These are phyloP conservation scores for Chaenodraco wilsoni DNA, from an alignment of 2,797 vertebrate species.

Conservation along the genomic window DNA sequence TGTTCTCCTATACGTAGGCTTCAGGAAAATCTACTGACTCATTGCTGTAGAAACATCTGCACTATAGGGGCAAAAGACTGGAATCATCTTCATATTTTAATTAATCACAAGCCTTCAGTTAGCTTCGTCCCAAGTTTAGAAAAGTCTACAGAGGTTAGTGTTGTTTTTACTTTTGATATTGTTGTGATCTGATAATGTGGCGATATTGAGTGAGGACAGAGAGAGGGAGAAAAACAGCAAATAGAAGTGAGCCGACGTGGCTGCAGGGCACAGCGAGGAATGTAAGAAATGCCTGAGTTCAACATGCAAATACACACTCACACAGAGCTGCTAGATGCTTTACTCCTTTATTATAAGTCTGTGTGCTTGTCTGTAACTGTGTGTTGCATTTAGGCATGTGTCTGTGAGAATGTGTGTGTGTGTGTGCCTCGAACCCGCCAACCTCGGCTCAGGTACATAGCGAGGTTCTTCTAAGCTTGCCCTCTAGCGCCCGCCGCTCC, in stretches of 20 bases:
- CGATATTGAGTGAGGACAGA: neutral
- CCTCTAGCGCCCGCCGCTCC: constrained; percentile 52
- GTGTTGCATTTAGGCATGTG: constrained; percentile 10
- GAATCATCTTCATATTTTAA: too few relatives aligned
- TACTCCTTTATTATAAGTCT: constrained; percentile 12
- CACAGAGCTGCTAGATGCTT: constrained; percentile 26
- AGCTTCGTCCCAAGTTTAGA: neutral
- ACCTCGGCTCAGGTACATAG: constrained; percentile 61
- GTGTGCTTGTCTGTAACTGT: constrained; percentile 10
- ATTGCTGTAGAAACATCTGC: neutral
- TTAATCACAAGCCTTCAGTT: too few relatives aligned
- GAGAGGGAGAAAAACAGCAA: neutral
- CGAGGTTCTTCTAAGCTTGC: constrained; percentile 69
- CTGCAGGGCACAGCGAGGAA: constrained; percentile 51
- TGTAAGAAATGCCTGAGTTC: constrained; percentile 54
- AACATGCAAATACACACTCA: constrained; percentile 32
- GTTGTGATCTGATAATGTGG: neutral
- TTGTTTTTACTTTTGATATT: neutral
- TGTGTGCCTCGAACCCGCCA: constrained; percentile 51
- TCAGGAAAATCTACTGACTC: neutral
- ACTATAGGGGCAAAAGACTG: too few relatives aligned
- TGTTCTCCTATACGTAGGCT: neutral
- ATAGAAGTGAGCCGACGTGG: neutral
- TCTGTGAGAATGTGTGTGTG: neutral
- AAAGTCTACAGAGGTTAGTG: neutral